These are phyloP conservation scores for Falco concolor DNA, from an alignment of 2,797 vertebrate species.

Conservation along the genomic window DNA sequence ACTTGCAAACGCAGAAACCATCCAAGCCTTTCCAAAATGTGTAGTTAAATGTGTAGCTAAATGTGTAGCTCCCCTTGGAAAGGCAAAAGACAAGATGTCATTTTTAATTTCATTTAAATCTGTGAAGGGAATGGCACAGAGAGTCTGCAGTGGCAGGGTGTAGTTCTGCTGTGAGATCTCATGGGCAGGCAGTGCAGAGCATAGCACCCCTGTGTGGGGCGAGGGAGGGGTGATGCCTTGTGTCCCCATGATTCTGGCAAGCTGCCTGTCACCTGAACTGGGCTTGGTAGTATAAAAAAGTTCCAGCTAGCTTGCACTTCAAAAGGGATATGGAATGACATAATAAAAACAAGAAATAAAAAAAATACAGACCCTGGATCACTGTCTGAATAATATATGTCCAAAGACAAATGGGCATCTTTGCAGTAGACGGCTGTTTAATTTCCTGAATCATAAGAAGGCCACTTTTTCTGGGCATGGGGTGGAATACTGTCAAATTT, in stretches of 20 bases:
- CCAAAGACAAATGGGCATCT: background rate
- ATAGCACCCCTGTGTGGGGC: background rate
- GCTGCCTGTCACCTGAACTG: background rate
- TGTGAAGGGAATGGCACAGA: accelerated
- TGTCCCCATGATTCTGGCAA: background rate
- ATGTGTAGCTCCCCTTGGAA: accelerated
- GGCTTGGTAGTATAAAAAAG: background rate
- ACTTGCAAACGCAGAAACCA: accelerated
- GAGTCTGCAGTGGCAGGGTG: accelerated
- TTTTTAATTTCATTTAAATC: accelerated
- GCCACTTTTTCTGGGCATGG: slow-evolving; percentile 9
- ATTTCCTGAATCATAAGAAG: slow-evolving; percentile 3
- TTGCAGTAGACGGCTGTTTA: background rate
- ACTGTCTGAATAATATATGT: background rate
- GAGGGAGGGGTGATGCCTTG: background rate
- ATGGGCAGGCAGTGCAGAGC: accelerated
- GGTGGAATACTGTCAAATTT: background rate
- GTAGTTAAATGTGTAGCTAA: background rate
- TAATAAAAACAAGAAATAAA: background rate
- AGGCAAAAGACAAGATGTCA: background rate
- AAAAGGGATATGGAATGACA: background rate
- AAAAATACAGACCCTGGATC: background rate
- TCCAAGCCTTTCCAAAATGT: accelerated
- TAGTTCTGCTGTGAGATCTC: accelerated
- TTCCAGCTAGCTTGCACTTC: background rate